Percentiles rank a stretch among this genome's conserved stretches.
phyloP scores from a whole-genome alignment of 2,888 invertebrate genomes.

The Saturnia pavonia region DNA sequence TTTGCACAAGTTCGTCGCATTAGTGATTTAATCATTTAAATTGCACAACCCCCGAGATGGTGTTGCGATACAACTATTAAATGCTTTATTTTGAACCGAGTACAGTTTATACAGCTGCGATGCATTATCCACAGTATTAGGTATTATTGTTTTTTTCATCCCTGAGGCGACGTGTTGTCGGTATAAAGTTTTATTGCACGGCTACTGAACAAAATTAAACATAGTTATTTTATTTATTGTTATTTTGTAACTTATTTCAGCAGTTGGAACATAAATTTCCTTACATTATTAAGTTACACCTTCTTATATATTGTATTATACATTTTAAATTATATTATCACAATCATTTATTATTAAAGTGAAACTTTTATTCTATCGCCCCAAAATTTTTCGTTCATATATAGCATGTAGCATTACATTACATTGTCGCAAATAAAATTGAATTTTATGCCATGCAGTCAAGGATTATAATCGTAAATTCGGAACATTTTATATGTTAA shows the following conservation, averaged over 20 bases:
- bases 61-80: constrained; percentile 32
- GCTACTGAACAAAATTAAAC: background rate
- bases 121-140: constrained; percentile 53
- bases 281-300: too few species aligned
- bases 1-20: background rate
- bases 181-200: constrained; percentile 7
- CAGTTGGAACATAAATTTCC: background rate
- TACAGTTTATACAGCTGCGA: constrained; percentile 63
- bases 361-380: too few species aligned
- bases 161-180: constrained; percentile 1
- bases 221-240: background rate
- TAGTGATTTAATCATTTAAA: background rate
- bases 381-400: too few species aligned
- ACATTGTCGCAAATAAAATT: too few species aligned
- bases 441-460: too few species aligned
- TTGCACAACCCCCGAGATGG: background rate
- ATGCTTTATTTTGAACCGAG: constrained; percentile 75
- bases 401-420: too few species aligned
- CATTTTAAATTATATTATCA: too few species aligned
- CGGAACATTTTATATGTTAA: too few species aligned
- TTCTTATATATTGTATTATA: too few species aligned
- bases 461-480: too few species aligned
- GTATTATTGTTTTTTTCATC: constrained; percentile 32
- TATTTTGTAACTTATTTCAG: background rate
- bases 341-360: too few species aligned